Conservation (phyloP, 2,113 vertebrate species). For the Benitochromis conjunctus region DNA sequence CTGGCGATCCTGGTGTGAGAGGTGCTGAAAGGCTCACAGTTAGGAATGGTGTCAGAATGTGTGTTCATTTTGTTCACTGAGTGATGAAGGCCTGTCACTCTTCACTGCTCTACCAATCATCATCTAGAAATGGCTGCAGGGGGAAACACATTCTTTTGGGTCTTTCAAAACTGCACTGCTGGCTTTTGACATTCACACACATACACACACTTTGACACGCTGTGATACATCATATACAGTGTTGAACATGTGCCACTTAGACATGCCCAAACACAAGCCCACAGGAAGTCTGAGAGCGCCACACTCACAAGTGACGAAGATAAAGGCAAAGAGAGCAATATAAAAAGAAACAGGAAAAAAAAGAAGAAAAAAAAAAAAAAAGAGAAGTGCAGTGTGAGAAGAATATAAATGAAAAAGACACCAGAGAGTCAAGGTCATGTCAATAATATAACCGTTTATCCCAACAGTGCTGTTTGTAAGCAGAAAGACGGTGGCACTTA, state of each 20-base stretch:
- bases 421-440: background rate
- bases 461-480: background rate
- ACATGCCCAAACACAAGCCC: background rate
- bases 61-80: constrained; percentile 4
- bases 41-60: background rate
- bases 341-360: background rate
- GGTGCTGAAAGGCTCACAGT: background rate
- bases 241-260: background rate
- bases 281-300: background rate
- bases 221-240: background rate
- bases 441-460: constrained; percentile 16
- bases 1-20: background rate
- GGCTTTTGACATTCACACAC: constrained; percentile 3
- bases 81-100: constrained; percentile 37
- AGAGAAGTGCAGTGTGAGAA: background rate
- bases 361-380: background rate
- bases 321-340: background rate
- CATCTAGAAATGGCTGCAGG: background rate
- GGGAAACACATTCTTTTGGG: background rate
- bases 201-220: constrained; percentile 8
- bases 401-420: background rate
- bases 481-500: background rate
- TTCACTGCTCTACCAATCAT: background rate
- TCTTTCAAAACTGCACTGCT: background rate
- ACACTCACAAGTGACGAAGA: background rate